Evolutionary conservation across 1,140 invertebrate genomes (phyloP).

Genomic region (Callitettix versicolor): DNA sequence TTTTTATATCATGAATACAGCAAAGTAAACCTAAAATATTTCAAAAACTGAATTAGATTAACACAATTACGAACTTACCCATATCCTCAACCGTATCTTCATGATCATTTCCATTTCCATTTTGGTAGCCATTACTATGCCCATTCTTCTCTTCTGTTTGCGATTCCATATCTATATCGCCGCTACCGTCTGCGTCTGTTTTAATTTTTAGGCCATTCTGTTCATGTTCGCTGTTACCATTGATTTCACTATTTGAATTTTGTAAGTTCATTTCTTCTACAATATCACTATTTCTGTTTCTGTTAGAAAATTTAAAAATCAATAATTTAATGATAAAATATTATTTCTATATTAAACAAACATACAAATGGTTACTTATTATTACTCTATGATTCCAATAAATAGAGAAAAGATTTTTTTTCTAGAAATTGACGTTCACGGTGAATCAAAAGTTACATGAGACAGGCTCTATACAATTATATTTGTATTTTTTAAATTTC

Average conservation of each 20-base stretch:
- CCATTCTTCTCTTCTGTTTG: constrained; percentile 30
- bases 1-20: no score
- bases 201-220: constrained; percentile 16
- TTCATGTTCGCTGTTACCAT: constrained; percentile 32
- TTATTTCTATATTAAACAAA: no score
- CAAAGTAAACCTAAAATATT: not conserved
- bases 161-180: constrained; percentile 47
- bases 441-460: no score
- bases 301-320: no score
- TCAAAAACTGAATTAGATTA: not conserved
- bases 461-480: no score
- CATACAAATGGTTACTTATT: not conserved
- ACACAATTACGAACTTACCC: constrained; percentile 21
- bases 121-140: constrained; percentile 48
- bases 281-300: constrained; percentile 9
- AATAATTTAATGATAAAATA: no score
- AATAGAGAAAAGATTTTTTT: no score
- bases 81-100: constrained; percentile 31
- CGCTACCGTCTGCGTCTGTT: constrained; percentile 18
- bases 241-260: constrained; percentile 36
- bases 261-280: constrained; percentile 43
- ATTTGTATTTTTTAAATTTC: no score
- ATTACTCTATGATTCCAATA: no score
- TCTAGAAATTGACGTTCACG: no score
- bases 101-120: constrained; percentile 44